phyloP scores from a whole-genome alignment of 1,140 invertebrate genomes.

The Lepidurus arcticus region DNA sequence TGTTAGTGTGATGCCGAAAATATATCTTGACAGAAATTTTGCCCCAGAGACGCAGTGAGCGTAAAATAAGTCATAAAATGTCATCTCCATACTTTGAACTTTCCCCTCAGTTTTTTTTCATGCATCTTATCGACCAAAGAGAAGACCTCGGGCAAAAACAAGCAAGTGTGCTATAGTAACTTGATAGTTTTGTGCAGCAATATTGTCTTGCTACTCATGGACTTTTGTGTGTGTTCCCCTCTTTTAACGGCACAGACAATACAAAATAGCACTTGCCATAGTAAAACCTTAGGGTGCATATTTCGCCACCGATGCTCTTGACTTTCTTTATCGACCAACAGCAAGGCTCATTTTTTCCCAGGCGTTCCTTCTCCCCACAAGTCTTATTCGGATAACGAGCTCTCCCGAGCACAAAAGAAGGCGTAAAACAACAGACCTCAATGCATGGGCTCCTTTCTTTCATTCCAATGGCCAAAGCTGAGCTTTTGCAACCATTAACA shows the following conservation, averaged over 20 bases:
- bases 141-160: not conserved
- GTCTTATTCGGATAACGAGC: not conserved
- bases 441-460: not conserved
- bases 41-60: not conserved
- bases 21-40: conserved; percentile 2
- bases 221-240: not conserved
- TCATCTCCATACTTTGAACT: conserved; percentile 3
- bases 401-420: not conserved
- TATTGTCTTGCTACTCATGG: not conserved
- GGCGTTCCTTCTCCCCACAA: not conserved
- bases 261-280: not conserved
- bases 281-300: not conserved
- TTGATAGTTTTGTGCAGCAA: conserved; percentile 4
- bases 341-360: not conserved
- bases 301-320: conserved; percentile 4
- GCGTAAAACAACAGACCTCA: conserved; percentile 1
- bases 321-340: not conserved
- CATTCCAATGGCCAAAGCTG: not conserved
- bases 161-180: not conserved
- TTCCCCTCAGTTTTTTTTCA: not conserved
- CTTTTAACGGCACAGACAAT: not conserved
- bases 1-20: not conserved
- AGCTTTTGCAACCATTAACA: not conserved
- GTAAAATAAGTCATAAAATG: conserved; percentile 12
- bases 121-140: not conserved